Evolutionary conservation across 2,888 invertebrate genomes (phyloP).

Genomic region (Hypselothyrea guttata): DNA sequence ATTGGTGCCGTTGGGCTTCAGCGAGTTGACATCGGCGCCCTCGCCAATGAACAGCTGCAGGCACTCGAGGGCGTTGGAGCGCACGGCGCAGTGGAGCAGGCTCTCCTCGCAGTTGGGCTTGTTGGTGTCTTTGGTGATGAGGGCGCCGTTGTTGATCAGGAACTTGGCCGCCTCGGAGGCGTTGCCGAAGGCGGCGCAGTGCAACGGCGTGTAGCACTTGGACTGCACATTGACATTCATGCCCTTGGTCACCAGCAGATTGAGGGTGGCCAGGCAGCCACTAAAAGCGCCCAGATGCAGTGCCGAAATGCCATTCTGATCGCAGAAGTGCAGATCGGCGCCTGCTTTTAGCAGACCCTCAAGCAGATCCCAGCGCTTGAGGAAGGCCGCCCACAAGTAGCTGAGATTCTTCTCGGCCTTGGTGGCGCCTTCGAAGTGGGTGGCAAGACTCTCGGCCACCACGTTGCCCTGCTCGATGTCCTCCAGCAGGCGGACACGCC

Average conservation of each 20-base stretch:
- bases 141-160: conserved; percentile 88
- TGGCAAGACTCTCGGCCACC: conserved; percentile 84
- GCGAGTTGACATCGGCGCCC: conserved; percentile 89
- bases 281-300: conserved; percentile 90
- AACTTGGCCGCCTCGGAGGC: conserved; percentile 90
- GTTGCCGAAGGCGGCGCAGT: conserved; percentile 95
- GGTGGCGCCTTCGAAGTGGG: conserved; percentile 84
- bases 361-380: conserved; percentile 87
- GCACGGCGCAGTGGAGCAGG: conserved; percentile 91
- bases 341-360: conserved; percentile 86
- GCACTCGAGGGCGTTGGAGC: conserved; percentile 92
- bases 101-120: conserved; percentile 89
- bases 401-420: conserved; percentile 88
- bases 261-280: conserved; percentile 88
- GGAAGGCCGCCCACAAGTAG: conserved; percentile 89
- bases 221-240: conserved; percentile 87
- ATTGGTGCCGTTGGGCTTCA: conserved; percentile 89
- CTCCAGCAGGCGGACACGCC: conserved; percentile 87
- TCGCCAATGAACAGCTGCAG: conserved; percentile 88
- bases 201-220: conserved; percentile 91
- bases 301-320: conserved; percentile 89
- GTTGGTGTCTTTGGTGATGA: conserved; percentile 87
- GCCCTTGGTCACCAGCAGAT: conserved; percentile 87
- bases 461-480: conserved; percentile 88
- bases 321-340: conserved; percentile 87